These are phyloP conservation scores for Mormyrus lacerda DNA, from an alignment of 2,113 vertebrate species.

Conservation along the genomic window DNA sequence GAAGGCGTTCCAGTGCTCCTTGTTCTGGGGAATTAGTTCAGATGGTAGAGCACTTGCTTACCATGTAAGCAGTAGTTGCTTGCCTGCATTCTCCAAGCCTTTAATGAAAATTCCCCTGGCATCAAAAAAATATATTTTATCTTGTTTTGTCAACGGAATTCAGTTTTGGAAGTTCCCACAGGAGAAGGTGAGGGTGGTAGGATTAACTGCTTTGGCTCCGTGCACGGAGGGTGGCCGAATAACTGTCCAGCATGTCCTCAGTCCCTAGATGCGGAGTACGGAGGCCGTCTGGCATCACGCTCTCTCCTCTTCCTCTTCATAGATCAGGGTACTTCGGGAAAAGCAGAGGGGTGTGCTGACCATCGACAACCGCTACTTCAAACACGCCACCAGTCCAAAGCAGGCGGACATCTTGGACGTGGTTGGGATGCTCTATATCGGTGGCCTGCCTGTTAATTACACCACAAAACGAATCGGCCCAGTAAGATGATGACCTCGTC, in stretches of 20 bases:
- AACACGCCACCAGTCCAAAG: constrained; percentile 77
- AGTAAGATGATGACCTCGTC: constrained; percentile 51
- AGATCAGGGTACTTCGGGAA: constrained; percentile 73
- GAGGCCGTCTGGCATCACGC: not conserved
- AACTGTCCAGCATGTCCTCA: not conserved
- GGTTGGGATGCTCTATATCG: constrained; percentile 83
- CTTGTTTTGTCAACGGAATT: not conserved
- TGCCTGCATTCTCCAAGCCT: not conserved
- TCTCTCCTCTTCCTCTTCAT: not conserved
- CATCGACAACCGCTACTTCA: constrained; percentile 68
- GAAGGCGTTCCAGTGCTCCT: not conserved
- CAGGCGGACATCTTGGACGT: constrained; percentile 90
- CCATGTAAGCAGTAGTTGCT: not conserved
- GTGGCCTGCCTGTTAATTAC: constrained; percentile 85
- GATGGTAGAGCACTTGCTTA: not conserved
- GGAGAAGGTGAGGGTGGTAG: not conserved
- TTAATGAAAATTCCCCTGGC: not conserved
- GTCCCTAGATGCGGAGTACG: not conserved
- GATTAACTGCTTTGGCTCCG: not conserved
- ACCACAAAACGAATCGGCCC: constrained; percentile 88
- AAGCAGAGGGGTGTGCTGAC: constrained; percentile 75
- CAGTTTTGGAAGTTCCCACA: not conserved
- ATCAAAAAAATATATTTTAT: not conserved
- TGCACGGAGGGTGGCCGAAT: not conserved
- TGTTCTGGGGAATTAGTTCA: not conserved